Conservation (phyloP, 2,888 invertebrate genomes). For the Eupeodes luniger region DNA sequence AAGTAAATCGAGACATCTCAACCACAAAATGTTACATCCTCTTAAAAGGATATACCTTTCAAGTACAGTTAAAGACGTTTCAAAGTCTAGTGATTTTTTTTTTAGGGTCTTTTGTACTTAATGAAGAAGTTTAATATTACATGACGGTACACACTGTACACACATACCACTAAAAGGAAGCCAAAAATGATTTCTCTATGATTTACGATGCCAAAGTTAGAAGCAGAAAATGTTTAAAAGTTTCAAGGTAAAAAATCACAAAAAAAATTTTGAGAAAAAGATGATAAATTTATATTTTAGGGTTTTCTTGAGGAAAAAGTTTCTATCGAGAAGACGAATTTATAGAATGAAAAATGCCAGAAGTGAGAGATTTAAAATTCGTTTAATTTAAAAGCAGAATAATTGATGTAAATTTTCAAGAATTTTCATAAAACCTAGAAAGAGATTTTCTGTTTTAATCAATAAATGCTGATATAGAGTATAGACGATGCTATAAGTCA, state of each 20-base stretch:
- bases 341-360: background rate
- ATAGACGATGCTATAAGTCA: too few relatives aligned
- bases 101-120: background rate
- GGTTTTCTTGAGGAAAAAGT: too few relatives aligned
- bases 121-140: background rate
- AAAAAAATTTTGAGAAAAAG: too few relatives aligned
- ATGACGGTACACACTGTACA: background rate
- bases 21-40: background rate
- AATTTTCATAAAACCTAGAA: too few relatives aligned
- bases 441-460: too few relatives aligned
- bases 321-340: too few relatives aligned
- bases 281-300: too few relatives aligned
- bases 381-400: too few relatives aligned
- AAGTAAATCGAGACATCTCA: slow-evolving; percentile 6
- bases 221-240: background rate
- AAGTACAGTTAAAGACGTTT: too few relatives aligned
- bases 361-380: background rate
- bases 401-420: too few relatives aligned
- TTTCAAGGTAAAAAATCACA: background rate
- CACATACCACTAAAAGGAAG: background rate
- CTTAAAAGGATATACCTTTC: background rate
- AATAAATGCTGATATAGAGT: too few relatives aligned
- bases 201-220: slow-evolving; percentile 9
- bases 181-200: background rate
- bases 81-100: background rate